A percentile compares a stretch with the other conserved stretches of the same genome.
These are phyloP conservation scores for Macrophya annulata DNA, from an alignment of 2,888 invertebrate species.

Conservation along the genomic window DNA sequence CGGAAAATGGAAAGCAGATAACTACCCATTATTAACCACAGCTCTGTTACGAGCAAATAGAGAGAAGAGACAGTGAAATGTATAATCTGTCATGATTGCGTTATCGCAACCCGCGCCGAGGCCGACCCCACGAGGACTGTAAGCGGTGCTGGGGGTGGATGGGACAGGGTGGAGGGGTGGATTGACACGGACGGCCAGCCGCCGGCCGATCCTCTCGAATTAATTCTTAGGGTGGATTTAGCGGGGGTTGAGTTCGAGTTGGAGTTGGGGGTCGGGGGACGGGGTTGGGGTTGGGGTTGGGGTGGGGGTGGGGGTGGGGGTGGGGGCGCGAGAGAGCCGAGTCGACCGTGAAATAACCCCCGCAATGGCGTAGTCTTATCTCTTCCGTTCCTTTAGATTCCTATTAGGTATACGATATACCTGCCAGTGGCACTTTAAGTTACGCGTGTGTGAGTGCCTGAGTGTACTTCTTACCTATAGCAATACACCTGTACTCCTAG, in stretches of 20 bases:
- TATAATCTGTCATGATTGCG: slow-evolving; percentile 63
- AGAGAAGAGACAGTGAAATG: slow-evolving; percentile 38
- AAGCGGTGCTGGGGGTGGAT: slow-evolving; percentile 53
- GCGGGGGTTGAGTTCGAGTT: slow-evolving; percentile 67
- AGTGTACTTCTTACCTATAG: background rate
- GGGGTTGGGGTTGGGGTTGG: slow-evolving; percentile 67
- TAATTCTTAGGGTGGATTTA: slow-evolving; percentile 76
- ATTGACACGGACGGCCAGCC: slow-evolving; percentile 73
- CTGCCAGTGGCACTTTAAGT: background rate
- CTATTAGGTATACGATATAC: slow-evolving; percentile 41
- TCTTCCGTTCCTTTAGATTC: slow-evolving; percentile 54
- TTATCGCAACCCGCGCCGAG: slow-evolving; percentile 69
- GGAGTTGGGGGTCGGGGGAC: slow-evolving; percentile 65
- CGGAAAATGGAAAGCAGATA: slow-evolving; percentile 38
- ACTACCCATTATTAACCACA: slow-evolving; percentile 39
- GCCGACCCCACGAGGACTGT: slow-evolving; percentile 56
- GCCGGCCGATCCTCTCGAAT: slow-evolving; percentile 78
- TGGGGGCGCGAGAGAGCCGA: slow-evolving; percentile 76
- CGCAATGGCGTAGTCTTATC: slow-evolving; percentile 72
- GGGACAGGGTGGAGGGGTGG: slow-evolving; percentile 61
- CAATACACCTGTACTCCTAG: background rate
- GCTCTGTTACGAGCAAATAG: slow-evolving; percentile 24
- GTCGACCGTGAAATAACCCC: slow-evolving; percentile 79
- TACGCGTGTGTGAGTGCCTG: background rate
- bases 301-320: slow-evolving; percentile 69